Evolutionary conservation across 2,797 vertebrate species (phyloP).

Genomic region (Labeo calbasu): DNA sequence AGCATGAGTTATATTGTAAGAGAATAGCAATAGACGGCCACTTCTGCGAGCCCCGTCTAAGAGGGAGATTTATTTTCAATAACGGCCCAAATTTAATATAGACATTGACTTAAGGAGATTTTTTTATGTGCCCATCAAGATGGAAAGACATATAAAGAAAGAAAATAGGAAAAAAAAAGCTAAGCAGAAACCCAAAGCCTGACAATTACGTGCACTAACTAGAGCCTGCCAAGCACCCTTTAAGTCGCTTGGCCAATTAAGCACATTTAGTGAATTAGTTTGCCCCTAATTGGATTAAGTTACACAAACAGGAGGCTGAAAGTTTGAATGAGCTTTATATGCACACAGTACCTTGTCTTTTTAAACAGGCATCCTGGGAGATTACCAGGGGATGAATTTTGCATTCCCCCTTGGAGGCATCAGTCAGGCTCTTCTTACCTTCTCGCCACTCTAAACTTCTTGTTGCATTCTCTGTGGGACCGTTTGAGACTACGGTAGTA

Average conservation of each 20-base stretch:
- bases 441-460: conserved; percentile 7
- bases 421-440: conserved; percentile 12
- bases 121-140: not conserved
- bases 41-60: not conserved
- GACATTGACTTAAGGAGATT: conserved; percentile 8
- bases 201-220: conserved; percentile 54
- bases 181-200: conserved; percentile 8
- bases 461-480: not conserved
- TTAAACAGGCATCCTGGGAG: conserved; percentile 48
- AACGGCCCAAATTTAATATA: conserved; percentile 28
- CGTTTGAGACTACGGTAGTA: not conserved
- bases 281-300: conserved; percentile 44
- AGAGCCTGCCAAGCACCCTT: conserved; percentile 64
- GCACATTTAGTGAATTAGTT: conserved; percentile 55
- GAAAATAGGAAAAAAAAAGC: not conserved
- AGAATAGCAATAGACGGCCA: not conserved
- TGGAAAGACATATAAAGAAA: not conserved
- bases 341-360: conserved; percentile 55
- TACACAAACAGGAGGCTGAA: conserved; percentile 56
- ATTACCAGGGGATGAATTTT: conserved; percentile 9
- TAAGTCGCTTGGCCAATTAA: conserved; percentile 63
- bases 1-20: conserved; percentile 27
- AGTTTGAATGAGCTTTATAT: conserved; percentile 53
- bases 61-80: conserved; percentile 44
- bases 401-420: not conserved